phyloP scores from a whole-genome alignment of 2,888 invertebrate species.

The Ethmia dodecea region DNA sequence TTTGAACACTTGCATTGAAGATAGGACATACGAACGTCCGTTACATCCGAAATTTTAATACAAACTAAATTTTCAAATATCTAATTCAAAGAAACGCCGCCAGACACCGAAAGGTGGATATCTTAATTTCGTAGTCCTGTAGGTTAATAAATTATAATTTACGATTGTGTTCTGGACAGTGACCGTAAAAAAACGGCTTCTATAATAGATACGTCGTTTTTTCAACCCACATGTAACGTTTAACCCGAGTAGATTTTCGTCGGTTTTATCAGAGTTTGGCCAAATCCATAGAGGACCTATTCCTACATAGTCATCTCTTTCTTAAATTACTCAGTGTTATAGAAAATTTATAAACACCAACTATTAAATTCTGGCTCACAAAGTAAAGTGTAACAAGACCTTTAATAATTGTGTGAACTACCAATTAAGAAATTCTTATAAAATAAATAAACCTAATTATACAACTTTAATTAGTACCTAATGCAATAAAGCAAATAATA shows the following conservation, averaged over 20 bases:
- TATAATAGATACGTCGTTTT: conserved; percentile 72
- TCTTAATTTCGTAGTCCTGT: conserved; percentile 66
- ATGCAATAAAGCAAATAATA: neutral
- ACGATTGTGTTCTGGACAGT: conserved; percentile 57
- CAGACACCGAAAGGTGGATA: conserved; percentile 55
- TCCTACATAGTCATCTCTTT: conserved; percentile 47
- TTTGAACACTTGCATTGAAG: conserved; percentile 12
- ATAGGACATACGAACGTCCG: conserved; percentile 38
- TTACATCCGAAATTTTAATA: conserved; percentile 39
- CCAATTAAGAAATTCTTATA: conserved; percentile 21
- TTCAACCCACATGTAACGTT: conserved; percentile 61
- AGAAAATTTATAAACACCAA: too few species aligned
- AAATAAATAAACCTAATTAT: conserved; percentile 6
- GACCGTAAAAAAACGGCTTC: conserved; percentile 57
- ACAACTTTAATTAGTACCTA: conserved; percentile 7
- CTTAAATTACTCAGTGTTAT: too few species aligned
- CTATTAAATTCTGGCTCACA: too few species aligned
- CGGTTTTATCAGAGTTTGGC: conserved; percentile 40
- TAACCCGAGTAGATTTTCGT: conserved; percentile 49
- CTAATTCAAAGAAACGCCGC: conserved; percentile 58
- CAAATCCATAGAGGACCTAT: conserved; percentile 34
- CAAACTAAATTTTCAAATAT: conserved; percentile 42
- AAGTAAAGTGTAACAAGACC: too few species aligned
- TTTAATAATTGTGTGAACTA: conserved; percentile 17
- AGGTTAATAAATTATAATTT: conserved; percentile 73